Conservation (phyloP, 2,888 invertebrate species). For the Nebria brevicollis region DNA sequence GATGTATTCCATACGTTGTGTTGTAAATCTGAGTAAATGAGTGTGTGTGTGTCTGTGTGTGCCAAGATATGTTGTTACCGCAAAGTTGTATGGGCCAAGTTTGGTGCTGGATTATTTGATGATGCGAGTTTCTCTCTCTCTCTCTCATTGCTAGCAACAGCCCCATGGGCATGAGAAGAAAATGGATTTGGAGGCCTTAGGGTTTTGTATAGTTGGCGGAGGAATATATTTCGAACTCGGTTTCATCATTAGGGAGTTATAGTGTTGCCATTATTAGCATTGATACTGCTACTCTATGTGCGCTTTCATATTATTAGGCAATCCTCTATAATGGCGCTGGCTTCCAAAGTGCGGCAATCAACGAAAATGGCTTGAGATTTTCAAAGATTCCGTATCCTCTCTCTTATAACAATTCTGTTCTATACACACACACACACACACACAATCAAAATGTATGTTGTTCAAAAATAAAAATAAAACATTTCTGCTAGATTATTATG, state of each 20-base stretch:
- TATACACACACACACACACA: too few relatives aligned
- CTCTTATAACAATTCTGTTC: too few relatives aligned
- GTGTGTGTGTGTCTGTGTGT: not conserved
- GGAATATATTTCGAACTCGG: not conserved
- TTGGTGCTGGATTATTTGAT: not conserved
- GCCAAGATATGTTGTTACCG: not conserved
- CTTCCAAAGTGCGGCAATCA: not conserved
- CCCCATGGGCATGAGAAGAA: not conserved
- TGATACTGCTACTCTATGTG: not conserved
- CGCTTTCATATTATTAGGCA: not conserved
- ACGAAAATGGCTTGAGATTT: not conserved
- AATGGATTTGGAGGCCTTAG: slow-evolving; percentile 1
- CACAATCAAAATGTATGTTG: too few relatives aligned
- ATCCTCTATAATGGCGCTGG: not conserved
- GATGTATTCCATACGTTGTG: not conserved
- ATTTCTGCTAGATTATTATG: too few relatives aligned
- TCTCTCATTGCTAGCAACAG: not conserved
- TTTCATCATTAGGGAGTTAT: not conserved
- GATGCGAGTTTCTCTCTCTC: not conserved
- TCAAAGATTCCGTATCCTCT: not conserved
- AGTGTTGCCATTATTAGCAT: not conserved
- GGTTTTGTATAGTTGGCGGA: not conserved
- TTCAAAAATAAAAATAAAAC: too few relatives aligned
- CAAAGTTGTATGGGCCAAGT: not conserved
- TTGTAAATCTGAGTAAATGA: not conserved